A percentile compares a stretch with the other conserved stretches of the same genome.
These are phyloP conservation scores for Phoenoteleia sp. DNA, from an alignment of 2,888 invertebrate genomes.

Conservation along the genomic window DNA sequence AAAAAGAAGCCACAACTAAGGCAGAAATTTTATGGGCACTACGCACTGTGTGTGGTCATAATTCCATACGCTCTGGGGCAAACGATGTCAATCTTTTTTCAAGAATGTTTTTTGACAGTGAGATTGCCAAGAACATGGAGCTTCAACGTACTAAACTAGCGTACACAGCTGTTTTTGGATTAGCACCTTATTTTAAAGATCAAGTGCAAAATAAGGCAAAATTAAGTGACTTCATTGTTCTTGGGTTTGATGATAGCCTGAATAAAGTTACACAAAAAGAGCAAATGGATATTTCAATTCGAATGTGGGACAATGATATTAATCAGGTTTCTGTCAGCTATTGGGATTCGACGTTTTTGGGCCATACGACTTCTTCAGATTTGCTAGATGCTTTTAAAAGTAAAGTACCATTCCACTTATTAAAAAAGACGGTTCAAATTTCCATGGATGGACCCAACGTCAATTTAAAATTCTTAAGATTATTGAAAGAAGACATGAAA, in stretches of 20 bases:
- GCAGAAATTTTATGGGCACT: no score
- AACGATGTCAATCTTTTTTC: constrained; percentile 46
- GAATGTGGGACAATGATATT: no score
- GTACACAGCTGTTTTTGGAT: constrained; percentile 60
- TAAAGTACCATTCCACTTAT: constrained; percentile 5
- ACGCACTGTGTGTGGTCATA: no score
- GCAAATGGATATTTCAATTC: constrained; percentile 77
- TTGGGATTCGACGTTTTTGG: no score
- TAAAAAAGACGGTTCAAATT: constrained; percentile 22
- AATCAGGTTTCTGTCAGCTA: no score
- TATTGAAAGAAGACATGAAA: background rate
- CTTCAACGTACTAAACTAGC: constrained; percentile 68
- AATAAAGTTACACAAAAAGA: constrained; percentile 72
- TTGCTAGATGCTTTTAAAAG: constrained; percentile 15
- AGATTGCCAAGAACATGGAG: constrained; percentile 68
- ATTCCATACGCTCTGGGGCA: no score
- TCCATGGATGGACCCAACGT: constrained; percentile 40
- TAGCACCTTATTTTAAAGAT: constrained; percentile 27
- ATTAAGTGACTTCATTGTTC: no score
- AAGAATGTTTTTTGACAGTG: constrained; percentile 69
- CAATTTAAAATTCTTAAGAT: constrained; percentile 8
- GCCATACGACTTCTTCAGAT: constrained; percentile 34
- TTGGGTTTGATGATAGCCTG: constrained; percentile 73
- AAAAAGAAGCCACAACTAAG: no score
- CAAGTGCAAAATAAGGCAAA: no score